phyloP scores from a whole-genome alignment of 2,113 vertebrate genomes.

The Bucco capensis region DNA sequence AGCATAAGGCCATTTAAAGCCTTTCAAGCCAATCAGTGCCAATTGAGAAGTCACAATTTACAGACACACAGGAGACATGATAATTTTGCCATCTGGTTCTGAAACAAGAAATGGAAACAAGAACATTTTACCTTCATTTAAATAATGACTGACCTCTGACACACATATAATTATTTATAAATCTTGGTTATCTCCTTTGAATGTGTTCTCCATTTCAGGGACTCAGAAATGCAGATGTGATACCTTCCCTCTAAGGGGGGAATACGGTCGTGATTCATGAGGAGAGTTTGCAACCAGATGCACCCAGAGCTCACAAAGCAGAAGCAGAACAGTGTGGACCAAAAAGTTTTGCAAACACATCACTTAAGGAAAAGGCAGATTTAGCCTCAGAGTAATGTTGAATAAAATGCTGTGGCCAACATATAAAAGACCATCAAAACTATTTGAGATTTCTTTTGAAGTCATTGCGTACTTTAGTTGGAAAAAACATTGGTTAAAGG shows the following conservation, averaged over 20 bases:
- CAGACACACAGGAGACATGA: neutral
- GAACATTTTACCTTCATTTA: neutral
- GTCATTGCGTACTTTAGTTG: neutral
- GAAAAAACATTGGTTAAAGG: neutral
- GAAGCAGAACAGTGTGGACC: neutral
- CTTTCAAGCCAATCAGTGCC: constrained; percentile 3
- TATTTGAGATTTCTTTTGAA: neutral
- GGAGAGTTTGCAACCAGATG: neutral
- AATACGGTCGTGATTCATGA: neutral
- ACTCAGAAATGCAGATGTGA: neutral
- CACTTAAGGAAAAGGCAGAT: neutral
- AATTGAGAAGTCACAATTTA: constrained; percentile 11
- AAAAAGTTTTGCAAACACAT: neutral
- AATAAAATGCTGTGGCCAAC: rapidly evolving
- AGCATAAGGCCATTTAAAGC: neutral
- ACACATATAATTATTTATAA: neutral
- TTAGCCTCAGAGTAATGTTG: neutral
- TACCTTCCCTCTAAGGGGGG: neutral
- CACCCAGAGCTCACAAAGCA: neutral
- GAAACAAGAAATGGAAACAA: neutral
- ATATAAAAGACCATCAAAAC: neutral
- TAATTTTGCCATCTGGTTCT: neutral
- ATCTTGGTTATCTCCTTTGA: neutral
- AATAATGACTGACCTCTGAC: neutral
- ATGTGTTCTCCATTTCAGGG: neutral